Conservation (phyloP, 2,113 vertebrate genomes). For the Galemys pyrenaicus region DNA sequence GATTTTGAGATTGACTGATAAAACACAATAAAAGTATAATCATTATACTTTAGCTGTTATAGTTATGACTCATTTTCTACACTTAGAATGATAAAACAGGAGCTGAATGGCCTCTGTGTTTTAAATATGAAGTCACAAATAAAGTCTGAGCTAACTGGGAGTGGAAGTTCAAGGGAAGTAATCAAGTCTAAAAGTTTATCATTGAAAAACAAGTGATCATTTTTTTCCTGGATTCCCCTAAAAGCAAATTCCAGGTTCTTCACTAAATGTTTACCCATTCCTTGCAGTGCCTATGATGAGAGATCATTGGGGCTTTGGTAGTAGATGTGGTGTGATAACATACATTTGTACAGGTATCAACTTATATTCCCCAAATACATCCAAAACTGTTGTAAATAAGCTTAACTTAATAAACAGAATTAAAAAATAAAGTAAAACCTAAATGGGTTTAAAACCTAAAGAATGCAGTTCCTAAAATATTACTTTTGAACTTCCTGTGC, state of each 20-base stretch:
- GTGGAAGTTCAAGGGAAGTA: neutral
- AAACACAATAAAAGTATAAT: neutral
- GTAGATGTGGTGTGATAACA: too few relatives aligned
- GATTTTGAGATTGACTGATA: neutral
- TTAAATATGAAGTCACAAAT: neutral
- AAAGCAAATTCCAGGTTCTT: conserved; percentile 9
- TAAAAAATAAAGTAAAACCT: too few relatives aligned
- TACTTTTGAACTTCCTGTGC: conserved; percentile 82
- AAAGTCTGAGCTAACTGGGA: neutral
- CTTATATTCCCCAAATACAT: too few relatives aligned
- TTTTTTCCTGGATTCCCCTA: neutral
- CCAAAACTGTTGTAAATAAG: too few relatives aligned
- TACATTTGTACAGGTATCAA: too few relatives aligned
- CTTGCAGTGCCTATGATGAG: too few relatives aligned
- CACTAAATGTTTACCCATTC: neutral
- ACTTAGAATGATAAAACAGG: neutral
- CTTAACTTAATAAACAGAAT: too few relatives aligned
- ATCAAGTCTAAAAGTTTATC: conserved; percentile 10
- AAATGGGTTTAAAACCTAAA: conserved; percentile 19
- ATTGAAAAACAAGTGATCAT: conserved; percentile 28
- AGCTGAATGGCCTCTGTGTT: neutral
- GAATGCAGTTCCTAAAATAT: conserved; percentile 82
- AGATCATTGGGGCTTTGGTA: too few relatives aligned
- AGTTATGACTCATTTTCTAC: neutral
- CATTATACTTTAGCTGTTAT: neutral